Percentiles rank a stretch among this genome's conserved stretches.
phyloP scores from a whole-genome alignment of 2,797 vertebrate genomes.

The Tragopan temminckii region DNA sequence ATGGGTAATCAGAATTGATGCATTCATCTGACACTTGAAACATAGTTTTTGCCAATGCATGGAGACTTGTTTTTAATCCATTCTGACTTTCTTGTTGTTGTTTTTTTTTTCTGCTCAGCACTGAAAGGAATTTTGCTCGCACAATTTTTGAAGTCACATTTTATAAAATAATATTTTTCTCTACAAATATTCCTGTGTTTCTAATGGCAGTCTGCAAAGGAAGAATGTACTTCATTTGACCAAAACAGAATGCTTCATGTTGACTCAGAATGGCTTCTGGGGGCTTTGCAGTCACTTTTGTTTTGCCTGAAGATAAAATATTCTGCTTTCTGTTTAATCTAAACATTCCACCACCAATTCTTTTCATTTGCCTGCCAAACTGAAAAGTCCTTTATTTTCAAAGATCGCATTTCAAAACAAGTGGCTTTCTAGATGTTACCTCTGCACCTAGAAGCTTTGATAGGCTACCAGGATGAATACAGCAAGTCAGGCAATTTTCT shows the following conservation, averaged over 20 bases:
- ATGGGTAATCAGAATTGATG: neutral
- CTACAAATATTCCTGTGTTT: slow-evolving; percentile 20
- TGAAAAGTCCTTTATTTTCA: slow-evolving; percentile 34
- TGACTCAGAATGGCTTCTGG: slow-evolving; percentile 60
- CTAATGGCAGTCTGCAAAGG: slow-evolving; percentile 20
- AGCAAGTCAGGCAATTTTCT: neutral
- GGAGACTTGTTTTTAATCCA: neutral
- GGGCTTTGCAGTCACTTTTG: slow-evolving; percentile 48
- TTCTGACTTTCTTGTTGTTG: neutral
- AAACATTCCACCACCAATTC: slow-evolving; percentile 31
- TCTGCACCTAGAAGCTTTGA: neutral
- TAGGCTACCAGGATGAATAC: neutral
- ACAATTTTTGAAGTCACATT: slow-evolving; percentile 1
- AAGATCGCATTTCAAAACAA: slow-evolving; percentile 12
- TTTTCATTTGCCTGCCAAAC: slow-evolving; percentile 36
- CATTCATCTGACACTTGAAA: neutral
- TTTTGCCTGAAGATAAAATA: slow-evolving; percentile 70
- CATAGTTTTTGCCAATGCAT: neutral
- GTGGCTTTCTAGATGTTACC: neutral
- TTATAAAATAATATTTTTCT: slow-evolving; percentile 4
- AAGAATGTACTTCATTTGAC: slow-evolving; percentile 63
- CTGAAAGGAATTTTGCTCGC: neutral
- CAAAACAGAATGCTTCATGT: slow-evolving; percentile 54
- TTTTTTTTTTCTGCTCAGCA: neutral
- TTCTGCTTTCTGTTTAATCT: slow-evolving; percentile 54